Evolutionary conservation across 2,888 invertebrate genomes (phyloP).

Genomic region (Amiota communis): DNA sequence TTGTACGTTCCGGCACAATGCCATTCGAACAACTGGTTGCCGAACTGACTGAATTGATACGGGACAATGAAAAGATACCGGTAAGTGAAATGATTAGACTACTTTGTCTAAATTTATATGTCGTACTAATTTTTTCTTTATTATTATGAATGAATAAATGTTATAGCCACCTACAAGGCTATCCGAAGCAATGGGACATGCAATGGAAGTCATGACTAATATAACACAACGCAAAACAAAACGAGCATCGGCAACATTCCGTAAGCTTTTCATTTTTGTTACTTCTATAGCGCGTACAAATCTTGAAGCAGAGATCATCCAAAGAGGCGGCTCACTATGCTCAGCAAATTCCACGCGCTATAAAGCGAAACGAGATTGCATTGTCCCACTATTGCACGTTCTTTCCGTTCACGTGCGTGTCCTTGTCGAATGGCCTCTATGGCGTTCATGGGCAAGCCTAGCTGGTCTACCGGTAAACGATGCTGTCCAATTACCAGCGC

Average conservation of each 20-base stretch:
- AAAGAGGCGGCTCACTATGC: conserved; percentile 87
- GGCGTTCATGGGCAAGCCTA: conserved; percentile 73
- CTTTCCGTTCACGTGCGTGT: conserved; percentile 89
- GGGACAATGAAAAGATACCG: conserved; percentile 79
- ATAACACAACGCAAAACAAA: conserved; percentile 87
- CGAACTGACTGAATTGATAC: conserved; percentile 77
- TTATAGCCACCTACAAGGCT: conserved; percentile 81
- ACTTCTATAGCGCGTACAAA: conserved; percentile 92
- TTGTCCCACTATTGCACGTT: conserved; percentile 91
- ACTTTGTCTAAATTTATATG: neutral
- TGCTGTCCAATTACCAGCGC: conserved; percentile 69
- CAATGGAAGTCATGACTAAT: conserved; percentile 95
- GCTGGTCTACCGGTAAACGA: conserved; percentile 71
- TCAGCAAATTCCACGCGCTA: conserved; percentile 77
- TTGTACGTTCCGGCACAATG: conserved; percentile 76
- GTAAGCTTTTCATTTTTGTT: conserved; percentile 89
- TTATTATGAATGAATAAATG: no score
- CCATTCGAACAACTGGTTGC: conserved; percentile 71
- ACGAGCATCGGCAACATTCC: conserved; percentile 79
- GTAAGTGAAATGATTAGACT: conserved; percentile 74
- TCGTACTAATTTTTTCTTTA: conserved; percentile 39
- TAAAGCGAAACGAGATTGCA: conserved; percentile 85
- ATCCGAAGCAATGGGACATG: conserved; percentile 90
- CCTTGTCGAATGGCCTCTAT: conserved; percentile 78
- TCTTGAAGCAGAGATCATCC: conserved; percentile 92